Evolutionary conservation across 2,797 vertebrate genomes (phyloP), one percentile per base, ranked within the genome.

Genomic region (Hemibagrus guttatus): DNA sequence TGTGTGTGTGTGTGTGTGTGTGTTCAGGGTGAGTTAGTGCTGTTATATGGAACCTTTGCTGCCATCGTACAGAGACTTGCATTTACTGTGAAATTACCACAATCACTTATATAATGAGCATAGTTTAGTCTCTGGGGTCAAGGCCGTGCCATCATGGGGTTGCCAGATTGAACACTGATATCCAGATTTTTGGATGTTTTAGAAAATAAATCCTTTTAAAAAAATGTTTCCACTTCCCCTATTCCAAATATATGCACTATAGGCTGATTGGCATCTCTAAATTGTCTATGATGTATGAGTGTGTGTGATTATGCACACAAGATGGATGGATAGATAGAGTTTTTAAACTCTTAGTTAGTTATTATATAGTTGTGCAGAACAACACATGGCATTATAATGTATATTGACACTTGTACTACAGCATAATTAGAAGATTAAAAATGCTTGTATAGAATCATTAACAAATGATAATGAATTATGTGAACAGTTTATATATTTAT

Each of bases 71-170:
- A 35, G 85, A 61, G 59, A 78, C 85, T 87, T 86, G 86, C 39
- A 35, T 66, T 80, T 90, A 84, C 85, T 28, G n/a, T 87, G 59
- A 85, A 90, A 90, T 66, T 54, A 87, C 75, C 76, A 49, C 69
- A 84, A 74, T 84, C 68, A 86, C 68, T 85, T 85, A 83, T 84
- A 86, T 87, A 87, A 86, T 83, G 46, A 90, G 61, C 56, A 28
- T 46, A 61, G 64, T 28, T 90, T 86, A 82, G 61, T 68, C 81
- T 81, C 66, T 66, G 54, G 88, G 85, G 76, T 88, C 71, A 80
- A 64, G 72, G 84, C 66, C 71, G 42, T 49, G 59, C 75, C 78
- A 16, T 7, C 68, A 49, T 52, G 16, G 68, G 49, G 58, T 82
- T 75, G 80, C 83, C 59, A 85, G 69, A 66, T 80, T 71, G 72